Evolutionary conservation across 2,113 vertebrate genomes (phyloP), one percentile per base, ranked within the genome.

Genomic region (Lethenteron reissneri): DNA sequence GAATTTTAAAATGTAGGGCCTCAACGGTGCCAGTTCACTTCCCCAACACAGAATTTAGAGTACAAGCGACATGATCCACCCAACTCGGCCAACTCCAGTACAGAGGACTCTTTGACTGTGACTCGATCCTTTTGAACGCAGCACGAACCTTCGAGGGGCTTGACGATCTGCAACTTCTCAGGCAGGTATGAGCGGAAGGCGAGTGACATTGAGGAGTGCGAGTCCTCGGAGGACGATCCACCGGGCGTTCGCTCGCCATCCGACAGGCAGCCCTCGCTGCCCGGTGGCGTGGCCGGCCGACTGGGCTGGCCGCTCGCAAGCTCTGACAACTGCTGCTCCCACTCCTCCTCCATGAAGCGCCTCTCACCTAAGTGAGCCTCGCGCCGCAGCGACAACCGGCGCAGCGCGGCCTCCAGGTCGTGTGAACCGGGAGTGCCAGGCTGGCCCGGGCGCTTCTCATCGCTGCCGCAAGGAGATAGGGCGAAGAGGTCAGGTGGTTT

Each of bases 141-240:
- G 41, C 41, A 58, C 76, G 80, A 76, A 87, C 85, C 85, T 84
- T 89, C 88, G 79, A 95, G 78, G 1, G 83, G 87, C 78, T 92
- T 87, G 74, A 95, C 75, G 0, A 88, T 88, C 82, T 88, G 87
- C 75, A 91, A 82, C 25, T 90, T 85, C 74, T 88, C 88, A 0
- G 83, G 87, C 71, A 87, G 80, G 77, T 81, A 86, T 56, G 82
- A 78, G 60, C 85, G 81, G 13, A 86, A 87, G 68, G 84, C 74
- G 1, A 82, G 77, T 1, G 86, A 87, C 60, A 82, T 76, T 70
- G 76, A 10, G 2, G 86, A 86, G 73, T 74, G 79, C 0, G 78
- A 78, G 2, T 82, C 84, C 77, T 80, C 78, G 17, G 81, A 81
- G 0, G 85, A 87, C 75, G 77, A 80, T 62, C 79, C 82, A 0